Evolutionary conservation across 2,113 vertebrate species (phyloP), one percentile per base, ranked within the genome.

Genomic region (Clarias macrocephalus): DNA sequence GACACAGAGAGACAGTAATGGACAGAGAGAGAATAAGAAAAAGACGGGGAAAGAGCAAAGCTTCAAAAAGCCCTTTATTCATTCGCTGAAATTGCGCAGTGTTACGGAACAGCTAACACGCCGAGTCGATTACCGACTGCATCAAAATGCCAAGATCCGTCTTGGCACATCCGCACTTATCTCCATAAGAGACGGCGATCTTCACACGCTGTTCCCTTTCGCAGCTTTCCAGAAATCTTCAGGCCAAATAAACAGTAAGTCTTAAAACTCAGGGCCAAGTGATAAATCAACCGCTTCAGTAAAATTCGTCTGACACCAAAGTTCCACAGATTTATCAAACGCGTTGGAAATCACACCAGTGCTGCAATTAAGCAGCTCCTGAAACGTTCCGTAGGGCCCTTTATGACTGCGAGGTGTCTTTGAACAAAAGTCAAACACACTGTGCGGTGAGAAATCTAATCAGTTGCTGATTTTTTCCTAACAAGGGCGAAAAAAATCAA

Each of bases 111-210:
- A 84, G 28, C 66, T 73, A 84, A 73, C 82, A 73, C 3, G 66
- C 66, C 19, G 52, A 59, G 33, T 72, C 59, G 82, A 84, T 84
- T 73, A 84, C n/a, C 19, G 6, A 37, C 82, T 37, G 25, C 82
- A 84, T 84, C 59, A 37, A 84, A 84, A 84, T 48, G 66, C 66
- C 82, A 37, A 73, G 59, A 84, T 84, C 18, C 66, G 30, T 33
- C 66, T 0, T 52, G 66, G 54, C 83, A 57, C 82, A 15, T 72
- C 66, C 3, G 4, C 10, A 13, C 18, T 70, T 18, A 16, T 33
- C 54, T 84, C 5, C 54, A 8, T 23, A 68, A 56, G 65, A 57
- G 25, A 72, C 7, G 2, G 1, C 6, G 65, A 57, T 70, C 52
- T 33, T 84, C 65, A 84, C n/a, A 72, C 66, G 5, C 52, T 72